Base-by-base conservation (phyloP, 1,140 invertebrate species). In the Hycleus phaleratus region DNA sequence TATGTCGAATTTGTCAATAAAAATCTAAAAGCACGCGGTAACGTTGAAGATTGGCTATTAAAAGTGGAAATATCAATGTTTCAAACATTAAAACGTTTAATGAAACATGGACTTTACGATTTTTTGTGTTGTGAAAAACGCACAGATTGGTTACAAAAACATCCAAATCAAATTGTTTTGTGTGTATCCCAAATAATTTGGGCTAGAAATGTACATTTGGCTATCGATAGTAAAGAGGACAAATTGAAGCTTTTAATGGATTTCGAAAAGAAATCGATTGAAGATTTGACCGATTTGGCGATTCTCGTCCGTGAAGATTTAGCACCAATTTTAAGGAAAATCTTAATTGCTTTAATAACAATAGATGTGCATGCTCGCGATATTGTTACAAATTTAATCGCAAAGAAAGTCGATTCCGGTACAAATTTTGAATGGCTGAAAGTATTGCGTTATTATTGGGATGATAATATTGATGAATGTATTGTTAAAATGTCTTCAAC, bases 361-460 rank as follows among this genome's bases (percentile, higher is more conserved):
- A 81, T 93, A 4, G 90, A 93, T 74, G 90, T 94, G 0, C 90
- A 94, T 66, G 87, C 86, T 5, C 81, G 90, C 67, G 90, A 94
- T 69, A 92, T 88, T 10, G 82, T 93, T 9, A 78, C 80, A 0
- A 82, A 83, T 59, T 79, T 94, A 69, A 82, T 90, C 1, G 79
- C 83, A 57, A 83, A 81, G 54, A 76, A 81, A 68, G 80, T 86
- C 0, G 66, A 73, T 11, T 77, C 12, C 56, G 86, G 84, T 40
- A 73, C 65, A 11, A 87, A 88, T 71, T 95, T 95, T 71, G 84
- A 89, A 51, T 96, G 93, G 94, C 76, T 90, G 3, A 93, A 91
- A 75, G 90, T 93, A 75, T 74, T 97, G 43, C 81, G 94, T 0
- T 96, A 95, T 69, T 96, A 95, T 71, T 95, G 92, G 91, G 80